These are phyloP conservation scores for Ciconia boyciana DNA, from an alignment of 2,113 vertebrate species.

Conservation along the genomic window DNA sequence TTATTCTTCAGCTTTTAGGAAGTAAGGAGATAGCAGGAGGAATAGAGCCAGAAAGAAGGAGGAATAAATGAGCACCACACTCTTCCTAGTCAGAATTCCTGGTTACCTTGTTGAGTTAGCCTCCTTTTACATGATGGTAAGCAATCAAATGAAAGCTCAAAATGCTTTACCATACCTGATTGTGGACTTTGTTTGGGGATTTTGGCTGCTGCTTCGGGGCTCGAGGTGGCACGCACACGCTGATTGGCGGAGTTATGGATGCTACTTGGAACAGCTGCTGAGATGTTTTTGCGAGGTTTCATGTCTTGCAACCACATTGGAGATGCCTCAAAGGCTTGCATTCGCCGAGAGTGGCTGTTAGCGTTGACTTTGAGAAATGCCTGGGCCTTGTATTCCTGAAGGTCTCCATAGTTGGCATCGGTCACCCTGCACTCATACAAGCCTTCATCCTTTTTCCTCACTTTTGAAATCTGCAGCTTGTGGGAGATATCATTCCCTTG, in stretches of 20 bases:
- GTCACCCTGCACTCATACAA: conserved; percentile 93
- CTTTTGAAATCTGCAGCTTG: conserved; percentile 94
- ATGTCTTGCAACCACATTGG: conserved; percentile 90
- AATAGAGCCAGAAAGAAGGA: not conserved
- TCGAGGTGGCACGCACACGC: conserved; percentile 80
- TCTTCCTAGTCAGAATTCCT: conserved; percentile 25
- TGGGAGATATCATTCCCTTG: conserved; percentile 98
- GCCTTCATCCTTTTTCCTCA: conserved; percentile 91
- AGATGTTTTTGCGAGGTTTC: conserved; percentile 86
- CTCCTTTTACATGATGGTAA: conserved; percentile 20
- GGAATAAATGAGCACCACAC: not conserved
- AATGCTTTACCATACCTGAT: conserved; percentile 87
- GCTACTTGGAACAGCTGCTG: conserved; percentile 75
- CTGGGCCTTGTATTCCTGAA: conserved; percentile 92
- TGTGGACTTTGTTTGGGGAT: conserved; percentile 88
- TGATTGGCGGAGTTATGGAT: conserved; percentile 82
- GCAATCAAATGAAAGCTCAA: conserved; percentile 66
- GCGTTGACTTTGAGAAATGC: conserved; percentile 88
- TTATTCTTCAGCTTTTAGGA: conserved; percentile 4
- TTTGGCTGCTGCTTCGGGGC: conserved; percentile 85
- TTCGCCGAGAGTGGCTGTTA: conserved; percentile 81
- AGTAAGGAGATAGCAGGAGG: not conserved
- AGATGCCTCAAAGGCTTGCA: conserved; percentile 88
- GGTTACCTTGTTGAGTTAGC: conserved; percentile 21
- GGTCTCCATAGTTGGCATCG: conserved; percentile 90